phyloP scores from a whole-genome alignment of 2,888 invertebrate genomes.

The Dorcus parallelipipedus region DNA sequence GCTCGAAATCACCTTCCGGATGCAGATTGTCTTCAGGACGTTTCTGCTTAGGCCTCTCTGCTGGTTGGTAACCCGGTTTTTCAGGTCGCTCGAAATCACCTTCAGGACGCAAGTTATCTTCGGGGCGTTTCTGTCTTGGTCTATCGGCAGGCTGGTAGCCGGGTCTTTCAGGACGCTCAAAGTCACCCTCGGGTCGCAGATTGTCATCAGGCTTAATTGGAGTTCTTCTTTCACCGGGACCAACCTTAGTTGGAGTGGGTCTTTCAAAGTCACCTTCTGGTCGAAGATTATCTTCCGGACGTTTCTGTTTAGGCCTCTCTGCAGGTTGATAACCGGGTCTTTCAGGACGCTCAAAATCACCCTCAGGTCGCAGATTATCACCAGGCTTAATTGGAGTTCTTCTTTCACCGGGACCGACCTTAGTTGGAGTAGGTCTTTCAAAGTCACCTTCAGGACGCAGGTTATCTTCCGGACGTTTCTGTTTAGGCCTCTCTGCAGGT shows the following conservation, averaged over 20 bases:
- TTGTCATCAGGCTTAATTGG: no score
- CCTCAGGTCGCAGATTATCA: constrained; percentile 59
- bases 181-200: no score
- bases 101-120: constrained; percentile 60
- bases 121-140: not conserved
- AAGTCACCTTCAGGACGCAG: constrained; percentile 60
- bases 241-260: no score
- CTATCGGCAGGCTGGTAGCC: no score
- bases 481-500: constrained; percentile 53
- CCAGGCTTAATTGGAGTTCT: constrained; percentile 50
- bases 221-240: no score
- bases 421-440: constrained; percentile 47
- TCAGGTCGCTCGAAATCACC: constrained; percentile 56
- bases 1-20: constrained; percentile 58
- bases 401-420: constrained; percentile 51
- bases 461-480: constrained; percentile 56
- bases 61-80: constrained; percentile 50
- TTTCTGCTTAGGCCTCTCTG: constrained; percentile 49
- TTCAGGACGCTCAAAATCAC: constrained; percentile 47
- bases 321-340: constrained; percentile 40
- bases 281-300: constrained; percentile 52
- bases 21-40: constrained; percentile 53
- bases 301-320: constrained; percentile 48
- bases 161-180: no score
- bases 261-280: no score